Conservation (phyloP, 2,113 vertebrate species). For the Macrotis lagotis region DNA sequence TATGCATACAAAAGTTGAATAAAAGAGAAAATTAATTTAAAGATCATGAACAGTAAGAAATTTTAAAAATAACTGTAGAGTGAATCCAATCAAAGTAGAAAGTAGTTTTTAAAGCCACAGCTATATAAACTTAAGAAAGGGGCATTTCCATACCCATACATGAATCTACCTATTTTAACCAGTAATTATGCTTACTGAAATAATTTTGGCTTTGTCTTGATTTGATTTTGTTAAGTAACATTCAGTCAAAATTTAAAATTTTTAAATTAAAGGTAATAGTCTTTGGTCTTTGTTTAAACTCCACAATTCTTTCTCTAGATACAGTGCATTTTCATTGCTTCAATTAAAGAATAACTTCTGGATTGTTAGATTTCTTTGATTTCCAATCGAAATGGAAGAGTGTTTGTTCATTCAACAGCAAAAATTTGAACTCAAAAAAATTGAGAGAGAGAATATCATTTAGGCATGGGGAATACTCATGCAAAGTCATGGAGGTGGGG, state of each 20-base stretch:
- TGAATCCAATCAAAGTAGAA: constrained; percentile 25
- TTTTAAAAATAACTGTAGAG: not conserved
- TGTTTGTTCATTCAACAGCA: too few relatives aligned
- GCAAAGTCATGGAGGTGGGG: not conserved
- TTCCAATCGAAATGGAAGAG: too few relatives aligned
- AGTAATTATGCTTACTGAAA: constrained; percentile 33
- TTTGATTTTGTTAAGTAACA: too few relatives aligned
- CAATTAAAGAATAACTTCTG: too few relatives aligned
- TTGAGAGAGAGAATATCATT: not conserved
- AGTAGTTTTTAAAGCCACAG: constrained; percentile 3
- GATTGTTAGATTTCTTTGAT: too few relatives aligned
- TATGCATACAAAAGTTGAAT: constrained; percentile 49
- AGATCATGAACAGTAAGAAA: constrained; percentile 19
- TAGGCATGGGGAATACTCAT: not conserved
- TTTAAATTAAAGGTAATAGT: too few relatives aligned
- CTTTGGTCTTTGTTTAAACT: too few relatives aligned
- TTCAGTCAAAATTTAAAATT: too few relatives aligned
- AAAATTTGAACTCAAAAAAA: too few relatives aligned
- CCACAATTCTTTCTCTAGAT: too few relatives aligned
- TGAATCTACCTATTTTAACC: not conserved
- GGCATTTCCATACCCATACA: constrained; percentile 4
- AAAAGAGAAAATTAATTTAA: constrained; percentile 34
- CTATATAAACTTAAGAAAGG: not conserved
- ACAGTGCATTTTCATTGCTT: too few relatives aligned
- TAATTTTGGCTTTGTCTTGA: constrained; percentile 28